These are phyloP conservation scores for Leucania comma DNA, from an alignment of 2,888 invertebrate genomes.

Conservation along the genomic window DNA sequence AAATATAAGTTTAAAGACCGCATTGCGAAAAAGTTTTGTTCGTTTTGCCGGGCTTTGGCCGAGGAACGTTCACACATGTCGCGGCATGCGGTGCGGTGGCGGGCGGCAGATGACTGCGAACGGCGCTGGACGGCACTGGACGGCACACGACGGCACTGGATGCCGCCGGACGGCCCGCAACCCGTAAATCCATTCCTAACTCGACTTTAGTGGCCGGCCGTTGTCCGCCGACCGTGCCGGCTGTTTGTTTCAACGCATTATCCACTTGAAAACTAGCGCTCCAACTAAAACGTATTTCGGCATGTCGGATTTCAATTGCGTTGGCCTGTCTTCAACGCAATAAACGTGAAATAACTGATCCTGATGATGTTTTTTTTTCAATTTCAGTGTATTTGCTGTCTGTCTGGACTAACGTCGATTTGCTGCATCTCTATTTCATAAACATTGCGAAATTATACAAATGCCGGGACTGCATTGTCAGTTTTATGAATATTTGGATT, in stretches of 20 bases:
- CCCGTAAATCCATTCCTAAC: conserved; percentile 88
- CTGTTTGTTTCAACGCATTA: conserved; percentile 80
- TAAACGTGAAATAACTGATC: conserved; percentile 25
- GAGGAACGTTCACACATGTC: conserved; percentile 82
- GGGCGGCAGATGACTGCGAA: conserved; percentile 55
- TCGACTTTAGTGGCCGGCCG: conserved; percentile 79
- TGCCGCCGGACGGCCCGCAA: conserved; percentile 61
- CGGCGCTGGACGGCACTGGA: conserved; percentile 50
- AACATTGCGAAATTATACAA: conserved; percentile 65
- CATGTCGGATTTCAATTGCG: conserved; percentile 42
- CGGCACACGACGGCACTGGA: conserved; percentile 50
- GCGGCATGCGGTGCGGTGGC: conserved; percentile 74
- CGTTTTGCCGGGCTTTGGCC: conserved; percentile 76
- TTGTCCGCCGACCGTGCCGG: conserved; percentile 68
- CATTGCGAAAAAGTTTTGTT: conserved; percentile 87
- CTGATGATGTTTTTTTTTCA: conserved; percentile 1
- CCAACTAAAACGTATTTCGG: conserved; percentile 57
- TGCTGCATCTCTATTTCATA: conserved; percentile 49
- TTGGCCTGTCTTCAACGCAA: conserved; percentile 39
- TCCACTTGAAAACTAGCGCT: conserved; percentile 68
- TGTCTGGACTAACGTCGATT: conserved; percentile 33
- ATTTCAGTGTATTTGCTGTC: conserved; percentile 21
- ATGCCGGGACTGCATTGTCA: conserved; percentile 64
- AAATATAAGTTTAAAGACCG: conserved; percentile 84
- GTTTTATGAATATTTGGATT: conserved; percentile 67